phyloP scores from a whole-genome alignment of 1,140 invertebrate genomes.

The Euura saliciscinereae region DNA sequence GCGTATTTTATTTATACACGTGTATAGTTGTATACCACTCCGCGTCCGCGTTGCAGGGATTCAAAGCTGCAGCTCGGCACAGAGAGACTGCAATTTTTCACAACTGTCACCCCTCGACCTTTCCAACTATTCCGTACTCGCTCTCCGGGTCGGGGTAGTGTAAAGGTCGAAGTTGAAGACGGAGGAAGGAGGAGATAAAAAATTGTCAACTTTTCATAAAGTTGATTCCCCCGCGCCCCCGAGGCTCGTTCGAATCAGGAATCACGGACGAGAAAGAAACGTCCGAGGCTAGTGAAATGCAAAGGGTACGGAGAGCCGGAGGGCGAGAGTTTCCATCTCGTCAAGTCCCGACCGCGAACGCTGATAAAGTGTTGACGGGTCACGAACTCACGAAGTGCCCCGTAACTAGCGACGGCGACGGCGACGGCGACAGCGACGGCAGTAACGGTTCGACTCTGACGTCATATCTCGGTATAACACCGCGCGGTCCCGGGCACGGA shows the following conservation, averaged over 20 bases:
- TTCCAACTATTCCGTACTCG: background rate
- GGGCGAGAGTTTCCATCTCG: background rate
- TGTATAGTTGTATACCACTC: background rate
- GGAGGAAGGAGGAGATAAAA: too few species aligned
- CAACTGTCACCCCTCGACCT: background rate
- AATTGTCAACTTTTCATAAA: too few species aligned
- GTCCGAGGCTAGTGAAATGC: background rate
- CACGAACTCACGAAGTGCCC: background rate
- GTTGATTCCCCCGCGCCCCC: background rate
- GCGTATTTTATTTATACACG: background rate
- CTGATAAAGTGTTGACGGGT: slow-evolving; percentile 4
- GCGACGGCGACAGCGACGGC: background rate
- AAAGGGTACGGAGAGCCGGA: background rate
- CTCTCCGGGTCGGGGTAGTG: too few species aligned
- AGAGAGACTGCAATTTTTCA: background rate
- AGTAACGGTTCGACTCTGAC: background rate
- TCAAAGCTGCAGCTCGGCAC: background rate
- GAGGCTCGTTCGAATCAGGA: too few species aligned
- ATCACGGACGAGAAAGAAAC: background rate
- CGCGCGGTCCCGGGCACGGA: background rate
- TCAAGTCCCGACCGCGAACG: background rate
- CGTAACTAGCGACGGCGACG: background rate
- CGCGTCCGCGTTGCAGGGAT: background rate
- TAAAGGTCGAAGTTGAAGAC: too few species aligned
- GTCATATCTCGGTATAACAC: background rate